A percentile compares a stretch with the other conserved stretches of the same genome.
Evolutionary conservation across 2,113 vertebrate species (phyloP).

Genomic region (Saguinus imperator): DNA sequence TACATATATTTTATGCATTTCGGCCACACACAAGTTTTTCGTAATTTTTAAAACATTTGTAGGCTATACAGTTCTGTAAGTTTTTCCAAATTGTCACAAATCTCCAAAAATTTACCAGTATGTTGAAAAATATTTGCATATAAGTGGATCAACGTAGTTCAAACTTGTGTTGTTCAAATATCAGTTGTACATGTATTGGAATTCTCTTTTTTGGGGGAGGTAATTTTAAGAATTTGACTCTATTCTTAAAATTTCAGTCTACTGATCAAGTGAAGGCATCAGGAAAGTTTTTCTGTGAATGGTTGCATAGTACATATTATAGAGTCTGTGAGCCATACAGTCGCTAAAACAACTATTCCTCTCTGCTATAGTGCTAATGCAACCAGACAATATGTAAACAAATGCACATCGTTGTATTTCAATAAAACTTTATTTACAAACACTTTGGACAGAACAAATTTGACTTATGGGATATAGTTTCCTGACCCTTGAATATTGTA

Average conservation of each 20-base stretch:
- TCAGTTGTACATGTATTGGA: background rate
- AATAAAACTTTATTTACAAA: slow-evolving; percentile 2
- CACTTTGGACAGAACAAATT: background rate
- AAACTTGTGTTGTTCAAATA: background rate
- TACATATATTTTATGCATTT: background rate
- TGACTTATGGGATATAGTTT: background rate
- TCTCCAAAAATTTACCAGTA: background rate
- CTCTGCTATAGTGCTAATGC: background rate
- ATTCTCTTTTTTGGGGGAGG: background rate
- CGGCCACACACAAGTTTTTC: background rate
- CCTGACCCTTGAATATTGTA: background rate
- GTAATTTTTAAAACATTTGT: background rate
- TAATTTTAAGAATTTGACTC: background rate
- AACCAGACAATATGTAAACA: background rate
- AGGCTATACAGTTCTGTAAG: background rate
- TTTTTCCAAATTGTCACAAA: background rate
- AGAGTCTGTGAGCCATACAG: background rate
- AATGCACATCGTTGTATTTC: background rate
- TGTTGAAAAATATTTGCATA: background rate
- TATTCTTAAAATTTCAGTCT: background rate
- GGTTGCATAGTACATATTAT: background rate
- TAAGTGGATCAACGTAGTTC: background rate
- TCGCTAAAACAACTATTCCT: background rate
- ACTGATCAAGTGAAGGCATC: background rate
- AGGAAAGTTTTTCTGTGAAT: background rate